phyloP scores from a whole-genome alignment of 2,888 invertebrate species.

The Lycaena phlaeas region DNA sequence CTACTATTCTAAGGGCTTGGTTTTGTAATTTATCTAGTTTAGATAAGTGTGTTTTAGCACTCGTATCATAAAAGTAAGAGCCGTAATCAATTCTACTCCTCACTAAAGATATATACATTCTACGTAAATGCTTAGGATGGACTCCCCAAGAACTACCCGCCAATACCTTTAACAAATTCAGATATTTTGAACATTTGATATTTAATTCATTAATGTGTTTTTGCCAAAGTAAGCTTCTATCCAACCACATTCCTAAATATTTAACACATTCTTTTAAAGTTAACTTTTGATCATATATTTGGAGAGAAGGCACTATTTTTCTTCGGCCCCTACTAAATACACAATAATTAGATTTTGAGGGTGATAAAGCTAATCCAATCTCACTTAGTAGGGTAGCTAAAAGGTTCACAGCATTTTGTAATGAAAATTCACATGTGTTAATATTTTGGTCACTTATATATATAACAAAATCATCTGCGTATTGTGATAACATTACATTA shows the following conservation, averaged over 20 bases:
- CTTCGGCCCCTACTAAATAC: background rate
- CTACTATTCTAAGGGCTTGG: slow-evolving; percentile 5
- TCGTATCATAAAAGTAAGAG: slow-evolving; percentile 8
- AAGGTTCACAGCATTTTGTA: background rate
- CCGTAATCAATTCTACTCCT: slow-evolving; percentile 12
- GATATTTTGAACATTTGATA: background rate
- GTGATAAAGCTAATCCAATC: background rate
- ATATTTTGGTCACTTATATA: background rate
- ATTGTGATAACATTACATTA: slow-evolving; percentile 12
- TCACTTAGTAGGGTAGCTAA: background rate
- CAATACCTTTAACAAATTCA: slow-evolving; percentile 6
- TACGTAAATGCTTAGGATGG: slow-evolving; percentile 1
- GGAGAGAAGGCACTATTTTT: background rate
- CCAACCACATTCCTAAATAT: slow-evolving; percentile 1
- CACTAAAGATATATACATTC: slow-evolving; percentile 4
- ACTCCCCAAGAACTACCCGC: background rate
- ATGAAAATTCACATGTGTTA: background rate
- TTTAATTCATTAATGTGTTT: slow-evolving; percentile 2
- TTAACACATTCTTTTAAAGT: background rate
- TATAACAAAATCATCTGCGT: slow-evolving; percentile 14
- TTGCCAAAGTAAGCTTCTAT: background rate
- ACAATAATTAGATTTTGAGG: background rate
- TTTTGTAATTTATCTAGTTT: slow-evolving; percentile 22
- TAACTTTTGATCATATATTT: background rate
- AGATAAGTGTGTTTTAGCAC: slow-evolving; percentile 8